Percentiles rank a stretch among this genome's conserved stretches.
Evolutionary conservation across 2,113 vertebrate genomes (phyloP).

Genomic region (Dasypus novemcinctus): DNA sequence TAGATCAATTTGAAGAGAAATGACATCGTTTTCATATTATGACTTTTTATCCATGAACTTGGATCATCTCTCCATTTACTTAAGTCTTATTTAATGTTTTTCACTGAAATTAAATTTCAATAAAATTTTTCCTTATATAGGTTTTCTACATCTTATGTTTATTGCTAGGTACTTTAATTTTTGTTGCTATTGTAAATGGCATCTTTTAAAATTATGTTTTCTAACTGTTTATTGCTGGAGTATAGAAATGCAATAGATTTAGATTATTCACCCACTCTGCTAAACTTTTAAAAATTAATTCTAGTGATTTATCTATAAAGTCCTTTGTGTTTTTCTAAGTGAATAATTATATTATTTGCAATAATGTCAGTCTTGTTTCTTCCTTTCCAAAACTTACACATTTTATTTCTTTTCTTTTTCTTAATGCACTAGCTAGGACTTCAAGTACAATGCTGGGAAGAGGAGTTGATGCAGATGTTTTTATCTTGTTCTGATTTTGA

Average conservation of each 20-base stretch:
- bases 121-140: background rate
- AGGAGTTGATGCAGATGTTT: background rate
- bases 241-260: constrained; percentile 4
- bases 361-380: background rate
- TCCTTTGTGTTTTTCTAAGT: constrained; percentile 20
- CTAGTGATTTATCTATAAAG: background rate
- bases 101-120: background rate
- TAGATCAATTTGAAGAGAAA: background rate
- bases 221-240: background rate
- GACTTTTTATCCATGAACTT: constrained; percentile 10
- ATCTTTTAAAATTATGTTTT: background rate
- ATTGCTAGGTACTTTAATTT: constrained; percentile 5
- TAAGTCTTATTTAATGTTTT: constrained; percentile 3
- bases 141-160: background rate
- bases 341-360: background rate
- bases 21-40: background rate
- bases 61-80: background rate
- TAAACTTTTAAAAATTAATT: constrained; percentile 48
- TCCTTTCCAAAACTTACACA: background rate
- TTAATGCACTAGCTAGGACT: constrained; percentile 25
- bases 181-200: background rate
- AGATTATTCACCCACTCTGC: background rate
- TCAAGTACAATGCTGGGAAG: background rate
- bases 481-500: constrained; percentile 23
- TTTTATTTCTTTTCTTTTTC: constrained; percentile 45